A percentile compares a stretch with the other conserved stretches of the same genome.
phyloP scores from a whole-genome alignment of 2,113 vertebrate genomes.

The Hippolais icterina region DNA sequence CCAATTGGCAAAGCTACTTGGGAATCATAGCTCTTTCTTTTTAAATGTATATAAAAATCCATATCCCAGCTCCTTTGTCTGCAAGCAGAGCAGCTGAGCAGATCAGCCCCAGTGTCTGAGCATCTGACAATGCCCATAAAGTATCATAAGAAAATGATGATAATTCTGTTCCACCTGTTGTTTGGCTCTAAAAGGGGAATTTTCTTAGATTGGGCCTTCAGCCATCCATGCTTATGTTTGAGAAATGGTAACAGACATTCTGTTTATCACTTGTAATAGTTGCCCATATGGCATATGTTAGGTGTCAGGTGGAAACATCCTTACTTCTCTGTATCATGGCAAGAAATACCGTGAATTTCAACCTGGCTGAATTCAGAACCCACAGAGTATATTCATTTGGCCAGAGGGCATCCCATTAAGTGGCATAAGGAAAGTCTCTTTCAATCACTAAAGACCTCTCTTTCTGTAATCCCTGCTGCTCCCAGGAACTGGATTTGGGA shows the following conservation, averaged over 20 bases:
- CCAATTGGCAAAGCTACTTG: not conserved
- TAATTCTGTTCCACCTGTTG: not conserved
- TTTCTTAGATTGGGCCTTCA: not conserved
- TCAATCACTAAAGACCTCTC: not conserved
- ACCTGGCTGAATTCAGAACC: not conserved
- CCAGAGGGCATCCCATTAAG: conserved; percentile 2
- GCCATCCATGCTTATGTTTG: not conserved
- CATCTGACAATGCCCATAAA: not conserved
- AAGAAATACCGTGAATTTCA: not conserved
- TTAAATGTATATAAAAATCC: not conserved
- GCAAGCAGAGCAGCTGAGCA: not conserved
- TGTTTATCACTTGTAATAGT: conserved; percentile 25
- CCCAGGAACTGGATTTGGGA: not conserved
- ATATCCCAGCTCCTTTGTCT: not conserved
- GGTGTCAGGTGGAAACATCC: not conserved
- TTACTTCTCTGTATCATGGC: not conserved
- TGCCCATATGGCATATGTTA: conserved; percentile 23
- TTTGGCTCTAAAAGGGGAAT: not conserved
- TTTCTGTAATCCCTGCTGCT: conserved; percentile 13
- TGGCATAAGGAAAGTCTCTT: not conserved
- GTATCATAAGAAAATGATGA: not conserved
- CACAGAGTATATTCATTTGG: not conserved
- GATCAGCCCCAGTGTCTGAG: not conserved
- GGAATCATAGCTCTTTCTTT: not conserved
- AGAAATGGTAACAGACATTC: conserved; percentile 28